phyloP scores from a whole-genome alignment of 2,113 vertebrate genomes.

The Anser brachyrhynchus region DNA sequence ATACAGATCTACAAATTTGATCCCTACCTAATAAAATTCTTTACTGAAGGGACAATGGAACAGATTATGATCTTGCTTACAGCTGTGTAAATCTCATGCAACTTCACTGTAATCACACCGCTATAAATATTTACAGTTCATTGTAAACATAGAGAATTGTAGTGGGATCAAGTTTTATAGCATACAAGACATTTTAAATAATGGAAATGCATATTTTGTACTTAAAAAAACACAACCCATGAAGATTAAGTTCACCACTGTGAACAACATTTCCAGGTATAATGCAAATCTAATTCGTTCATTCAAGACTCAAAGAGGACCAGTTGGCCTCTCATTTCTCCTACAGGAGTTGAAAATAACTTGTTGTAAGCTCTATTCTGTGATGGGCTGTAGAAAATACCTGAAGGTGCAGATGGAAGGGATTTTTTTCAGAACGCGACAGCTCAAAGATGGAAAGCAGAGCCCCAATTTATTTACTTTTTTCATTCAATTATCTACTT shows the following conservation, averaged over 20 bases:
- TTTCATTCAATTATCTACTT: not conserved
- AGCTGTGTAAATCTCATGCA: constrained; percentile 5
- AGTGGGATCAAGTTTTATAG: not conserved
- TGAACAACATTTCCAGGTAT: not conserved
- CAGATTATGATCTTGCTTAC: not conserved
- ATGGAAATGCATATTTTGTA: not conserved
- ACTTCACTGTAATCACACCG: not conserved
- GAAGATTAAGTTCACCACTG: not conserved
- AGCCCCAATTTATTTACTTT: not conserved
- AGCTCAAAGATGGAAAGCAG: not conserved
- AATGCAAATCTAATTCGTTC: not conserved
- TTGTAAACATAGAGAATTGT: not conserved
- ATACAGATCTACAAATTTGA: not conserved
- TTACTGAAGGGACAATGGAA: not conserved
- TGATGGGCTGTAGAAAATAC: not conserved
- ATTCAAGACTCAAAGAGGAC: not conserved
- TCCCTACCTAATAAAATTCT: not conserved
- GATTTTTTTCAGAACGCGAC: not conserved
- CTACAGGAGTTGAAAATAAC: not conserved
- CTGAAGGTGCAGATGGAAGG: too few species aligned
- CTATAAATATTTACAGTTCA: not conserved
- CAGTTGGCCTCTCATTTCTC: not conserved
- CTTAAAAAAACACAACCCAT: not conserved
- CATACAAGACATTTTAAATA: not conserved
- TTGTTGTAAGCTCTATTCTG: not conserved